These are phyloP conservation scores for Rotaria socialis DNA, from an alignment of 2,888 invertebrate species.

Conservation along the genomic window DNA sequence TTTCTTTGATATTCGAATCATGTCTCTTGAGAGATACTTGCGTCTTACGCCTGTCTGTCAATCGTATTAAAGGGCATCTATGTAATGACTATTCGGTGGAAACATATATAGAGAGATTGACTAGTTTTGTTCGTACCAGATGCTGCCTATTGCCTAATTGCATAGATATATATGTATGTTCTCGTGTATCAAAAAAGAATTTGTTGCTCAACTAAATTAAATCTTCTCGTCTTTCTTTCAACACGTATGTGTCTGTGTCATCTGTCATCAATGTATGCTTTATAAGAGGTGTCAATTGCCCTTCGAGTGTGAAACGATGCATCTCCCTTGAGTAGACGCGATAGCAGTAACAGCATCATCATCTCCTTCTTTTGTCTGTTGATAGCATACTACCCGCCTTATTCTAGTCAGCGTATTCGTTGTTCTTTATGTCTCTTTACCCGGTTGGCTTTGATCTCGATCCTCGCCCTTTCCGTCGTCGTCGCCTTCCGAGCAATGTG, in stretches of 20 bases:
- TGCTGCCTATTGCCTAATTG: not conserved
- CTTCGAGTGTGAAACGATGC: constrained; percentile 10
- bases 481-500: not conserved
- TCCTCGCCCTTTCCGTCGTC: constrained; percentile 3
- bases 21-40: constrained; percentile 8
- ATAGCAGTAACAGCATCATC: constrained; percentile 9
- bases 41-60: not conserved
- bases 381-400: not conserved
- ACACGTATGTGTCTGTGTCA: not conserved
- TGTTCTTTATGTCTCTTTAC: constrained; percentile 5
- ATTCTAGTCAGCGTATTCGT: not conserved
- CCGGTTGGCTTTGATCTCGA: not conserved
- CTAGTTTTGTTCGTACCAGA: not conserved
- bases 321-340: not conserved
- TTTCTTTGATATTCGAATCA: constrained; percentile 18
- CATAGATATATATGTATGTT: not conserved
- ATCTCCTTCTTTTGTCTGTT: constrained; percentile 4
- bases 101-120: constrained; percentile 23
- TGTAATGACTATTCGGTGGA: constrained; percentile 11
- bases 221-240: constrained; percentile 10
- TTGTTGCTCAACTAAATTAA: constrained; percentile 23
- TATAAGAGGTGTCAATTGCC: constrained; percentile 16
- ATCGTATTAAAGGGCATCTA: not conserved
- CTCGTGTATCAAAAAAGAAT: not conserved
- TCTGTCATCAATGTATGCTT: not conserved